Evolutionary conservation across 2,113 vertebrate genomes (phyloP).

Genomic region (Apeltes quadracus): DNA sequence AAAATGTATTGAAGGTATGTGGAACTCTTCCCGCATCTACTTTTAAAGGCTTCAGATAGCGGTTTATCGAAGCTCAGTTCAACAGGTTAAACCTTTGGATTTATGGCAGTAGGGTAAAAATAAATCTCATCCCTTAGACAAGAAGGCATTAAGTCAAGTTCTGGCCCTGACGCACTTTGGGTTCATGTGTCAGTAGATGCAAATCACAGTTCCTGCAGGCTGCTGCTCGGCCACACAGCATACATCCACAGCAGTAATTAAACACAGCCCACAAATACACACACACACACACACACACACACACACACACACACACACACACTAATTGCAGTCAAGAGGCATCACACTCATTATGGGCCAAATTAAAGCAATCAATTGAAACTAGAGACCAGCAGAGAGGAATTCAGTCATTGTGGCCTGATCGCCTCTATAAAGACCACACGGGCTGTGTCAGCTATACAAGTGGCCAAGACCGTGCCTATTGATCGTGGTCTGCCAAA

Average conservation of each 20-base stretch:
- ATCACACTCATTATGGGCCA: slow-evolving; percentile 66
- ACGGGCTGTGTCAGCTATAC: slow-evolving; percentile 51
- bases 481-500: slow-evolving; percentile 37
- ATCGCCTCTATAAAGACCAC: slow-evolving; percentile 41
- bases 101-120: slow-evolving; percentile 19
- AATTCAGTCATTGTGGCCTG: slow-evolving; percentile 50
- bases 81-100: slow-evolving; percentile 40
- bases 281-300: slow-evolving; percentile 25
- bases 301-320: slow-evolving; percentile 25
- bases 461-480: slow-evolving; percentile 25
- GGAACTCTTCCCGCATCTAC: not conserved
- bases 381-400: slow-evolving; percentile 66
- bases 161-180: slow-evolving; percentile 35
- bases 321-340: slow-evolving; percentile 69
- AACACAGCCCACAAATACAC: slow-evolving; percentile 32
- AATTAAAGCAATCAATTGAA: slow-evolving; percentile 76
- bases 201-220: slow-evolving; percentile 51
- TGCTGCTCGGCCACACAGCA: slow-evolving; percentile 62
- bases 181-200: slow-evolving; percentile 49
- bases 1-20: not conserved
- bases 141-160: slow-evolving; percentile 41
- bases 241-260: slow-evolving; percentile 73
- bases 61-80: slow-evolving; percentile 12
- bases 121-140: slow-evolving; percentile 21
- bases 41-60: not conserved